Evolutionary conservation across 2,888 invertebrate species (phyloP), one percentile per base, ranked within the genome.

Genomic region (Scelioninae gen. 1): DNA sequence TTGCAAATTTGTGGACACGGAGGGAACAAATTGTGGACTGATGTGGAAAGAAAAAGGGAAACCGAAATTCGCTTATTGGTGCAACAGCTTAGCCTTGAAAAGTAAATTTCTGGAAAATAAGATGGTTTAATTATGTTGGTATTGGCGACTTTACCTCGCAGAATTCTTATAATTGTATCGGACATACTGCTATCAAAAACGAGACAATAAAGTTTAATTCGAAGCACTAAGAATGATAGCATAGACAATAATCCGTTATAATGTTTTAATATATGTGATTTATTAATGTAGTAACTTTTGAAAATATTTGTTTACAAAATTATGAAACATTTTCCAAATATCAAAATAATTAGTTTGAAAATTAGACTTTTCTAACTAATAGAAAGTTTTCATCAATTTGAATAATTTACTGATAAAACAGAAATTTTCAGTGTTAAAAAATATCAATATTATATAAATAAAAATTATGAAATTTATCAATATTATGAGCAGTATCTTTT

Each of bases 181-280:
- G 55, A 43, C 58, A 58, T 81, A 81, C 83, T 84, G 83, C 81
- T 75, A 76, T 71, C 65, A 72, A 45, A 75, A 45, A 45, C 45
- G 55, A 68, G 56, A n/a, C 38, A 29, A 68, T 49, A 23, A 45
- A 55, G 40, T 62, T 75, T 9, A 38, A 51, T 58, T 9, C 43
- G 32, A 31, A 76, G 43, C 47, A 56, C 45, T 15, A 74, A 82
- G 77, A 83, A 86, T 62, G 76, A 83, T 72, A 82, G 84, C 82
- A 76, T 76, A 45, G 63, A 75, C 53, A 85, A 86, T 87, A 86
- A 87, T 87, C 87, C 83, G 68, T 77, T 86, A 87, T 87, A 86
- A 87, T 86, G 85, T 84, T 71, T 62, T 87, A 87, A 88, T 87
- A 23, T 23, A 2, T 2, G 2, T 2, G 23, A 23, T 23, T 23